Evolutionary conservation across 2,888 invertebrate genomes (phyloP).

Genomic region (Cyaniris semiargus): DNA sequence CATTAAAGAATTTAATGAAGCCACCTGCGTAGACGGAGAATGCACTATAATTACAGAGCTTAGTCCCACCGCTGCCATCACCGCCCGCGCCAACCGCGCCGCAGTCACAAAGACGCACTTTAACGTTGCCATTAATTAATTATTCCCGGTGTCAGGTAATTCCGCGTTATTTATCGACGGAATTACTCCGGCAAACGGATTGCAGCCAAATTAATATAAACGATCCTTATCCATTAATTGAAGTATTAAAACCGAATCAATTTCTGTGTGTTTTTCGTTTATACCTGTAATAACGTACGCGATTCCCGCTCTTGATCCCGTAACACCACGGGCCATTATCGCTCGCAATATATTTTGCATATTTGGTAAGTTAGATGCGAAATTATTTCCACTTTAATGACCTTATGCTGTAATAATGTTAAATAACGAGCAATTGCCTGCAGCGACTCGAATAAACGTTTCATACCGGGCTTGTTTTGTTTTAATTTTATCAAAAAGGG

Average conservation of each 20-base stretch:
- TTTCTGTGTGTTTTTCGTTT: slow-evolving; percentile 37
- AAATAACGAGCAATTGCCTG: slow-evolving; percentile 42
- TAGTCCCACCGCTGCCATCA: neutral
- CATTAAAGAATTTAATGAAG: slow-evolving; percentile 9
- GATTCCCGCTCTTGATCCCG: slow-evolving; percentile 32
- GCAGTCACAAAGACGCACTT: slow-evolving; percentile 33
- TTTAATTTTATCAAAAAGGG: slow-evolving; percentile 33
- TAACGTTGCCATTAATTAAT: slow-evolving; percentile 42
- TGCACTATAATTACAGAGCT: slow-evolving; percentile 10
- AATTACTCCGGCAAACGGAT: slow-evolving; percentile 45
- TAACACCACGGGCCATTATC: slow-evolving; percentile 30
- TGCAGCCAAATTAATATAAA: slow-evolving; percentile 49
- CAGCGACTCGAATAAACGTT: slow-evolving; percentile 41
- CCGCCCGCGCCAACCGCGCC: neutral
- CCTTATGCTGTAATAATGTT: slow-evolving; percentile 42
- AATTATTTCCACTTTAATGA: slow-evolving; percentile 46
- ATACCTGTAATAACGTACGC: slow-evolving; percentile 17
- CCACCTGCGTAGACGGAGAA: slow-evolving; percentile 15
- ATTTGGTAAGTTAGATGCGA: slow-evolving; percentile 41
- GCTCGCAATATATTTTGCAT: slow-evolving; percentile 34
- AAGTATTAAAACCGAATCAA: slow-evolving; percentile 49
- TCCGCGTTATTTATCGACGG: slow-evolving; percentile 46
- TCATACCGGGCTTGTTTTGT: slow-evolving; percentile 36
- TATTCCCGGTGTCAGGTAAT: slow-evolving; percentile 47
- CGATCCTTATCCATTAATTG: slow-evolving; percentile 54